Percentiles rank a stretch among this genome's conserved stretches.
Conservation (phyloP, 2,888 invertebrate species). For the Caenorhabditis macrosperma region DNA sequence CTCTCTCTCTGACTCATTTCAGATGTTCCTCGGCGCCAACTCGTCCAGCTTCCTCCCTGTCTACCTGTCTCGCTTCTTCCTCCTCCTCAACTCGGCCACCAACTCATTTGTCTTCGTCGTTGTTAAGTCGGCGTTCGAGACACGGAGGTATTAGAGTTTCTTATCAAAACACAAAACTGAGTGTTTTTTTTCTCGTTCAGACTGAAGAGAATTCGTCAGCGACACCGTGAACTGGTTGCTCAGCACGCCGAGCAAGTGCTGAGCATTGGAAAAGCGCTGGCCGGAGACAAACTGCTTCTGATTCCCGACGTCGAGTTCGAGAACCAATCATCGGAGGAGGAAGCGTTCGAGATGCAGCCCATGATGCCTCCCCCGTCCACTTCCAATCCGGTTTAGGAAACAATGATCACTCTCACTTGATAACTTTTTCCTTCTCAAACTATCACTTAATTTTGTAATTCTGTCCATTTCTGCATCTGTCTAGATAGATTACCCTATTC, state of each 20-base stretch:
- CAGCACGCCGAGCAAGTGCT: conserved; percentile 73
- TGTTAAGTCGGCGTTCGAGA: conserved; percentile 73
- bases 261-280: conserved; percentile 71
- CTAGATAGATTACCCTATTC: conserved; percentile 2
- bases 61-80: conserved; percentile 61
- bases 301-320: conserved; percentile 49
- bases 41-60: conserved; percentile 24
- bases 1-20: neutral
- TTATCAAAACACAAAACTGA: neutral
- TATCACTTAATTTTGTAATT: neutral
- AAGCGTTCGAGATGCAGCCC: conserved; percentile 47
- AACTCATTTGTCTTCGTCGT: conserved; percentile 74
- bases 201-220: conserved; percentile 57
- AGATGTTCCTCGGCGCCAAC: conserved; percentile 41
- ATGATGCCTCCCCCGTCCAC: conserved; percentile 34
- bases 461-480: neutral
- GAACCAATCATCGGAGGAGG: conserved; percentile 44
- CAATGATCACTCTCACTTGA: conserved; percentile 4
- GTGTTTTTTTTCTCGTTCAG: conserved; percentile 48
- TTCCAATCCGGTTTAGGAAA: conserved; percentile 57
- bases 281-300: conserved; percentile 67
- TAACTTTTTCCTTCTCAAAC: neutral
- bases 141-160: conserved; percentile 55
- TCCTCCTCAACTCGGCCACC: conserved; percentile 73
- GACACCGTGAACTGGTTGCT: conserved; percentile 68